Evolutionary conservation across 2,888 invertebrate genomes (phyloP).

Genomic region (Deilephila elpenor): DNA sequence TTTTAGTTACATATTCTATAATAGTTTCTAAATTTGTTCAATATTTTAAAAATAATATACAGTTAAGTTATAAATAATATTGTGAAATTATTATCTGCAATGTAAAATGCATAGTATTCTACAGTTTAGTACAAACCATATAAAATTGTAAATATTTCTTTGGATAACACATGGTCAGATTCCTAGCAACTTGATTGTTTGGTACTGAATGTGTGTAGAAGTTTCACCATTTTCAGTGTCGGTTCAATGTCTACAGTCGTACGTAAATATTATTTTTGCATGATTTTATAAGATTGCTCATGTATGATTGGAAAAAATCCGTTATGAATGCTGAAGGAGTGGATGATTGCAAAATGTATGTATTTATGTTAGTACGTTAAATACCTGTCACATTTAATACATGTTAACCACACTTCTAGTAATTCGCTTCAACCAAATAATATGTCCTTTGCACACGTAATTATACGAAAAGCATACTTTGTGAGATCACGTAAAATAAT

Average conservation of each 20-base stretch:
- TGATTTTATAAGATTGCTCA: not conserved
- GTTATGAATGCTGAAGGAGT: constrained; percentile 12
- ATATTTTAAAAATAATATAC: not conserved
- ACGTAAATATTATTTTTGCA: constrained; percentile 19
- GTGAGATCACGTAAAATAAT: constrained; percentile 37
- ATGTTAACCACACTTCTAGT: constrained; percentile 46
- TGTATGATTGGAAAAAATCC: not conserved
- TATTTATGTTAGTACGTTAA: constrained; percentile 36
- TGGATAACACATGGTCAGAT: not conserved
- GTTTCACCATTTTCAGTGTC: not conserved
- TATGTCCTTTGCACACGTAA: constrained; percentile 43
- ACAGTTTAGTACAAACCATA: constrained; percentile 15
- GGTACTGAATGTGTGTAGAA: constrained; percentile 1
- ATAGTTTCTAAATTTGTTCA: not conserved
- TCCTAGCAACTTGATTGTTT: constrained; percentile 4
- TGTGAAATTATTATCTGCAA: not conserved
- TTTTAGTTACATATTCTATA: not conserved
- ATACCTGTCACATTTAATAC: constrained; percentile 40
- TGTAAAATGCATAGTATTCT: not conserved
- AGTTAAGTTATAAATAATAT: not conserved
- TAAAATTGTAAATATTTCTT: constrained; percentile 15
- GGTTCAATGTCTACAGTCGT: not conserved
- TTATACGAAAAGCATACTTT: constrained; percentile 33
- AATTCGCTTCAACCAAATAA: constrained; percentile 44
- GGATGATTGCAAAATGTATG: constrained; percentile 15